Base-by-base conservation (phyloP, 2,113 vertebrate genomes). In the Rhizomys pruinosus region DNA sequence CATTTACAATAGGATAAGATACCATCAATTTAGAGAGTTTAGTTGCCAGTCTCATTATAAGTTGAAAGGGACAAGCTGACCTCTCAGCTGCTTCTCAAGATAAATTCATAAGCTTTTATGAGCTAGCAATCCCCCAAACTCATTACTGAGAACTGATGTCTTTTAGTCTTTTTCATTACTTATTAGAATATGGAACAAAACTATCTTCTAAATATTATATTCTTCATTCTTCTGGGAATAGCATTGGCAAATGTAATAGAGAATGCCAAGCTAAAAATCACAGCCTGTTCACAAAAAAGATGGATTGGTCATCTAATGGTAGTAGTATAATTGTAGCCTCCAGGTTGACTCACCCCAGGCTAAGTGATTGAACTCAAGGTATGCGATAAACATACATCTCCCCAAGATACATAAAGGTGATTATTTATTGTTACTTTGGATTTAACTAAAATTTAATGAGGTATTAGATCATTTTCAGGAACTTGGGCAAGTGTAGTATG, bases 1-100 rank as follows among this genome's bases (percentile, higher is more conserved):
- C 91, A 94, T 96, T 95, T 95, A 89, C 92, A 97, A 97, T 96
- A 94, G 90, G 78, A 96, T 93, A 94, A 95, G 92, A 96, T 96
- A 84, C 77, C 68, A 95, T 95, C 94, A 91, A 93, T 97, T 97
- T 96, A 94, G 89, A 87, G 66, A 92, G 91, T 94, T 97, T 96
- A 95, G 89, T 92, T 95, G 79, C 91, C 52, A 84, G 57, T 92
- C 89, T 94, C 87, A 96, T 96, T 97, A 94, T 97, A 94, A 94
- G 84, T 96, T 94, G 94, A 96, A 97, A 97, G 89, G 93, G 81
- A 94, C 94, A 97, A 93, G 87, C 66, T 96, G 92, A 97, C 96
- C 95, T 96, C 87, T 94, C 89, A 91, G 55, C 37, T 91, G 78
- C 47, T 92, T 72, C 89, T 92, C 86, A 89, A 93, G 89, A 96